Evolutionary conservation across 2,797 vertebrate species (phyloP), one percentile per base, ranked within the genome.

Genomic region (Cynodonichthys magdalenae): DNA sequence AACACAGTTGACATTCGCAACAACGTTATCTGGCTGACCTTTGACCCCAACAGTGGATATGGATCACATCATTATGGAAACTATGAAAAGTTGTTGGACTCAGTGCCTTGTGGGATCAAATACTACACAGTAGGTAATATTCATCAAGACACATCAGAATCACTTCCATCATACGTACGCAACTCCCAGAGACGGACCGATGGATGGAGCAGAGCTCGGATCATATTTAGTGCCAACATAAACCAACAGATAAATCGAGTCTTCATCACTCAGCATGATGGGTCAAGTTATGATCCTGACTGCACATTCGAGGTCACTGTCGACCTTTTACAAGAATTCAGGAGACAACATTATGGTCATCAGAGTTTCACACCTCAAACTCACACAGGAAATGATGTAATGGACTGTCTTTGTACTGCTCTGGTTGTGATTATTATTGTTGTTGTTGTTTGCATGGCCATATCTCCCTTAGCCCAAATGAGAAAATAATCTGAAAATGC

Each of bases 71-170:
- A 39, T 27, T 66, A 59, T 6, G 18, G 49, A 45, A 66, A 66
- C 52, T 46, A 6, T 11, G 19, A 66, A 2, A 1, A 9, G 0
- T 0, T 59, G 10, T 42, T 66, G 34, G 53, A 49, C 0, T 6
- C 0, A 11, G 24, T 0, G 5, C 15, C 15, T 27, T 0, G 0
- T 6, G 49, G 49, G 4, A 31, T 34, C 63, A 20, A 27, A 10
- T 66, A 66, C 55, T 59, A 36, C 41, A 66, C 49, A 39, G 9
- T 66, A 47, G 64, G 64, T 17, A 66, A 66, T 27, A 9, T 59
- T 14, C 6, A 27, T 5, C 5, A 12, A 34, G 24, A 17, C 18
- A 14, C 1, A 6, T 10, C 3, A 5, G 1, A 0, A 4, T 15
- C 34, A 39, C 52, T 56, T 34, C 55, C 63, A 6, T 8, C 11